Evolutionary conservation across 2,797 vertebrate species (phyloP).

Genomic region (Darevskia nairensis): DNA sequence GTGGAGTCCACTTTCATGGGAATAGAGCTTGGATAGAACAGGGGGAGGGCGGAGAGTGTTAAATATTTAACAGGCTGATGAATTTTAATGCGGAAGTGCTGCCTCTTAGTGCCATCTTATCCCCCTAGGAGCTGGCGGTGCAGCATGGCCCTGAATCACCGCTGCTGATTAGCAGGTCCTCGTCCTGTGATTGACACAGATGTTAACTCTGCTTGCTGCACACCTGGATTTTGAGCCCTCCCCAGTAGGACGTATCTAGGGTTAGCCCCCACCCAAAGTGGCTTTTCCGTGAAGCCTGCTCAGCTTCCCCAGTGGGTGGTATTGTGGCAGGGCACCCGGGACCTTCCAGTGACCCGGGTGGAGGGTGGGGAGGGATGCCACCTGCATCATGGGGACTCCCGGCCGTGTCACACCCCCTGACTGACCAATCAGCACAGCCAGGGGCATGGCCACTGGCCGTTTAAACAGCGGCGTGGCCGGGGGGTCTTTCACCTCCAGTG

Average conservation of each 20-base stretch:
- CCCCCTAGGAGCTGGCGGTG: background rate
- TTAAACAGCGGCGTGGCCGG: too few species aligned
- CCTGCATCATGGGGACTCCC: too few species aligned
- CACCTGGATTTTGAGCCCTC: conserved; percentile 13
- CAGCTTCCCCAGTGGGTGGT: too few species aligned
- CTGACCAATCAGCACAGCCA: too few species aligned
- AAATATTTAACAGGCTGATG: conserved; percentile 40
- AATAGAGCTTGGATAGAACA: background rate
- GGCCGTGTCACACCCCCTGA: too few species aligned
- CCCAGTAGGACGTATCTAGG: background rate
- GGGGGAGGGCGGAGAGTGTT: background rate
- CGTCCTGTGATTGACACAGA: conserved; percentile 10
- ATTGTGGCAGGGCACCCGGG: too few species aligned
- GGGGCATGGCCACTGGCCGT: too few species aligned
- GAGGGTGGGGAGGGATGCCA: too few species aligned
- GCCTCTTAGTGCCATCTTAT: conserved; percentile 20
- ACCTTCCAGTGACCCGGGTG: too few species aligned
- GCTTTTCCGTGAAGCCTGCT: background rate
- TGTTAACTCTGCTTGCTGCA: conserved; percentile 3
- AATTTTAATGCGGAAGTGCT: conserved; percentile 36
- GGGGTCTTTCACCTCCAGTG: too few species aligned
- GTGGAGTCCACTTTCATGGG: conserved; percentile 1
- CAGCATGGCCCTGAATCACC: conserved; percentile 24
- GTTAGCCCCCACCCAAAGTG: background rate
- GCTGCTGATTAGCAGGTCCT: conserved; percentile 21